Base-by-base conservation (phyloP, 2,113 vertebrate genomes). In the Leptobrachium leishanense region DNA sequence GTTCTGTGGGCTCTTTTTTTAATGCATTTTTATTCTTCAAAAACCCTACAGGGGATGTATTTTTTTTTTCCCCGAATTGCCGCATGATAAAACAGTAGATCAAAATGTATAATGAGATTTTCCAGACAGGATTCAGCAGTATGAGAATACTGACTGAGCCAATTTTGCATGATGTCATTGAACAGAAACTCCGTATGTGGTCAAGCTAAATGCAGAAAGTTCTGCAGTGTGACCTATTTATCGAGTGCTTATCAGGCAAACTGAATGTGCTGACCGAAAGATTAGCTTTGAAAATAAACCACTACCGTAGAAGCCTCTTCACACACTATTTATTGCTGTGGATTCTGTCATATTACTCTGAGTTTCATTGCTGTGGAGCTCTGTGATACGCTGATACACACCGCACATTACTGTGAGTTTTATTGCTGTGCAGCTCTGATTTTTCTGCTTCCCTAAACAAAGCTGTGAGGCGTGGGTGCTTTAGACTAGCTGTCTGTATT, bases 61-160 rank as follows among this genome's bases (percentile, higher is more conserved):
- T 31, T 39, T 20, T 64, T 13, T 64, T 64, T 64, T 64, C 62
- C 4, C 46, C 4, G 62, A 64, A 5, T 31, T 64, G n/a, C 31
- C 20, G 31, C 62, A 64, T 13, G 62, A 64, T 64, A 64, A 64
- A 20, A 39, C 62, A 5, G 62, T 64, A 64, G 62, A 31, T 64
- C 62, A 64, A 64, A 64, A 64, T 64, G 62, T 64, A 20, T 64
- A 64, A 64, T 39, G 62, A 64, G 62, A 64, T 64, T 64, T 64
- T 64, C 62, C n/a, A 64, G 62, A 39, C 62, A 64, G 62, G 31
- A 64, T 64, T 64, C 62, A 31, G 15, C 62, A 31, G 62, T 64
- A 64, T 64, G 31, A 39, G n/a, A 64, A 39, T 10, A 64, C n/a
- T 64, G 62, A 13, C n/a, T 20, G 20, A 64, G 62, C 62, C 31